Evolutionary conservation across 1,140 invertebrate genomes (phyloP).

Genomic region (Hypothenemus hampei): DNA sequence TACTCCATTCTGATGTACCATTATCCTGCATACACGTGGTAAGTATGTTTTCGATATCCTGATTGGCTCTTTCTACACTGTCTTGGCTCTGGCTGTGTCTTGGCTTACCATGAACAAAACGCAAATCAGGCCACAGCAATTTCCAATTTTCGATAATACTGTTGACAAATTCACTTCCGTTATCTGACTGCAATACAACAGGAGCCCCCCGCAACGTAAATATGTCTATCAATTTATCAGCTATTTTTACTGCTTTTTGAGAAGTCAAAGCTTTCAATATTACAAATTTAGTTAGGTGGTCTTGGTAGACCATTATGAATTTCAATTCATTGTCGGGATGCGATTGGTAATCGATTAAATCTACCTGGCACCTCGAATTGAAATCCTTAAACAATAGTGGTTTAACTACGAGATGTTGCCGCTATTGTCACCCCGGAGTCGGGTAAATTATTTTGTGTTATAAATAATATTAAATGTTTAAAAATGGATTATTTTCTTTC

Average conservation of each 20-base stretch:
- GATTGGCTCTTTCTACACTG: constrained; percentile 38
- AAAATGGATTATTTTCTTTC: too few species aligned
- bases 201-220: constrained; percentile 31
- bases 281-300: too few species aligned
- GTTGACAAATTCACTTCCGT: constrained; percentile 30
- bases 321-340: constrained; percentile 33
- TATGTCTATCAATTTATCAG: constrained; percentile 41
- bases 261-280: not conserved
- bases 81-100: constrained; percentile 34
- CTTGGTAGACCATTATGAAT: constrained; percentile 41
- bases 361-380: too few species aligned
- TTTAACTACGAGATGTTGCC: too few species aligned
- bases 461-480: too few species aligned
- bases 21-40: constrained; percentile 37
- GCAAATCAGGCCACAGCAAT: constrained; percentile 28
- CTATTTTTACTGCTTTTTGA: constrained; percentile 44
- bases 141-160: constrained; percentile 30
- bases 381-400: too few species aligned
- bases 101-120: constrained; percentile 31
- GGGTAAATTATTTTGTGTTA: too few species aligned
- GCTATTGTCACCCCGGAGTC: too few species aligned
- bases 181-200: constrained; percentile 32
- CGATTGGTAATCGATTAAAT: not conserved
- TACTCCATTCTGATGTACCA: constrained; percentile 35
- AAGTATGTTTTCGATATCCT: constrained; percentile 43